Evolutionary conservation across 2,888 invertebrate genomes (phyloP).

Genomic region (Gerris lacustris): DNA sequence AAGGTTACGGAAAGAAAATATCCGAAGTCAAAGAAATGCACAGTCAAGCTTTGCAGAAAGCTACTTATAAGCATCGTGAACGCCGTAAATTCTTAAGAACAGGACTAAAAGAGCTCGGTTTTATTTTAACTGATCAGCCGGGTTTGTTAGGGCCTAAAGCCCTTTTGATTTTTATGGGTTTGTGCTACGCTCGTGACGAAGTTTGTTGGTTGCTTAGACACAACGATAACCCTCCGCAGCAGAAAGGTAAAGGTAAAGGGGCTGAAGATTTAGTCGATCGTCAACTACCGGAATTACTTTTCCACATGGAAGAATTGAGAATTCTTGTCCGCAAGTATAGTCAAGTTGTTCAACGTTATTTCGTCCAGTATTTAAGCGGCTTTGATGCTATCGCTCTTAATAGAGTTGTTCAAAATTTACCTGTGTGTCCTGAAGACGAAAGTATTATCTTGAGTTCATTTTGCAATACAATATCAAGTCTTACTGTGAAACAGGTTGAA

Average conservation of each 20-base stretch:
- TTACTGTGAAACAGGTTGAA: slow-evolving; percentile 89
- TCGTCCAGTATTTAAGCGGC: slow-evolving; percentile 90
- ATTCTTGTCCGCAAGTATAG: slow-evolving; percentile 88
- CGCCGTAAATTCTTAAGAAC: slow-evolving; percentile 90
- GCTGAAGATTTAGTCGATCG: slow-evolving; percentile 90
- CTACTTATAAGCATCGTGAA: slow-evolving; percentile 84
- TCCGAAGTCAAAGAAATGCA: slow-evolving; percentile 94
- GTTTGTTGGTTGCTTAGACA: slow-evolving; percentile 93
- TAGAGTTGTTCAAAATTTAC: slow-evolving; percentile 65
- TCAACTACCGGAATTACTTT: slow-evolving; percentile 89
- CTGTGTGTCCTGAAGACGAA: slow-evolving; percentile 86
- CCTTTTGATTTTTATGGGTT: slow-evolving; percentile 86
- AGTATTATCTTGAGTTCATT: slow-evolving; percentile 85
- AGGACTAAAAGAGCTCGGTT: slow-evolving; percentile 84
- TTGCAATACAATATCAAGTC: slow-evolving; percentile 71
- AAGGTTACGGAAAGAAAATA: slow-evolving; percentile 83
- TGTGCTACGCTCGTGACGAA: slow-evolving; percentile 93
- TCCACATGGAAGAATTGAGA: slow-evolving; percentile 95
- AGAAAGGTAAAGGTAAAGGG: slow-evolving; percentile 59
- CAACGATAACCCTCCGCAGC: slow-evolving; percentile 84
- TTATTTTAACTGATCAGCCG: slow-evolving; percentile 95
- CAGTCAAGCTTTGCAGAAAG: slow-evolving; percentile 76
- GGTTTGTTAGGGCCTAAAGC: slow-evolving; percentile 95
- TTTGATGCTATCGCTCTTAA: slow-evolving; percentile 90
- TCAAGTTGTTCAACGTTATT: slow-evolving; percentile 93